Evolutionary conservation across 2,797 vertebrate species (phyloP), one percentile per base, ranked within the genome.

Genomic region (Spheniscus humboldti): DNA sequence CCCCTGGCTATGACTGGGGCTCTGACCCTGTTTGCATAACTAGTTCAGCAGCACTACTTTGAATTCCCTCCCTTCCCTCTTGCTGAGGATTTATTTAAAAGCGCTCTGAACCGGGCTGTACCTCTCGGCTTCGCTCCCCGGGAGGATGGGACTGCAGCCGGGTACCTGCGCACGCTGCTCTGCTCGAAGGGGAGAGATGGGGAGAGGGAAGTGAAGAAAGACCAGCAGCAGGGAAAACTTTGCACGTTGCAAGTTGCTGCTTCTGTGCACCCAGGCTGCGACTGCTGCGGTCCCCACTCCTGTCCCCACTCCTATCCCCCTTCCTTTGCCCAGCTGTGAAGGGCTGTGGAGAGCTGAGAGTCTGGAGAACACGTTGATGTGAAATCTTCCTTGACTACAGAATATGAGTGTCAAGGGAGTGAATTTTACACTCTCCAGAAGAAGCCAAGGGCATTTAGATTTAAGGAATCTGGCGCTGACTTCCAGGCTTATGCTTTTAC

Each of bases 401-500:
- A 94, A 68, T 71, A 45, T 45, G 56, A 81, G 33, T 11, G n/a
- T 81, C 59, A 71, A 71, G 71, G 71, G 93, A 86, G 31, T 53
- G 63, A 88, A 88, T 94, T 92, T 92, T 94, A 86, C 62, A 78
- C 75, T 84, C 43, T 73, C 55, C 73, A 90, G 79, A 80, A 92
- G 87, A 94, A 95, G 79, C 71, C 69, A 78, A 91, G 69, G 78
- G 82, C 89, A 76, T 91, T 92, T 52, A 90, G 84, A 75, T 97
- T 60, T 84, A 89, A 95, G 82, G 94, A 91, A 95, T 90, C 78
- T 86, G 62, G 50, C 0, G 4, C 55, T 92, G 72, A 75, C 35
- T 91, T 93, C 56, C 62, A 86, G 78, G 64, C 25, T 93, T 88
- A 53, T 39, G 68, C 60, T 90, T 90, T 91, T 93, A 85, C 56